phyloP scores from a whole-genome alignment of 2,888 invertebrate species.

The Tupiocoris notatus region DNA sequence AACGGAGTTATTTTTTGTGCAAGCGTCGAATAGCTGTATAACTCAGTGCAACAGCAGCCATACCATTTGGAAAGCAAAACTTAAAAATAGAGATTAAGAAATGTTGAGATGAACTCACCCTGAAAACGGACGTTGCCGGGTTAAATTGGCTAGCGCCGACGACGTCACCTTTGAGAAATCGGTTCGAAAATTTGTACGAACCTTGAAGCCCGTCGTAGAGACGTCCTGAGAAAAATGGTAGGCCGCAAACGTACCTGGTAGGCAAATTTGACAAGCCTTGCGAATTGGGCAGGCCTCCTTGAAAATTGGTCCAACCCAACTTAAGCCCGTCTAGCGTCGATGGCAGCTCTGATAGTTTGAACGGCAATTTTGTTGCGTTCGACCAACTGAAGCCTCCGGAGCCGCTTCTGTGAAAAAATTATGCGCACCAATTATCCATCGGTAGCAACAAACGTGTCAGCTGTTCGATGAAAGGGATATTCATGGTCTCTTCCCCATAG shows the following conservation, averaged over 20 bases:
- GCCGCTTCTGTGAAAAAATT: not conserved
- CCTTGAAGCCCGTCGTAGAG: slow-evolving; percentile 19
- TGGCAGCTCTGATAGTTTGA: slow-evolving; percentile 23
- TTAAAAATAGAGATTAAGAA: no score
- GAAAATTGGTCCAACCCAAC: slow-evolving; percentile 7
- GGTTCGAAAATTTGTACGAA: slow-evolving; percentile 32
- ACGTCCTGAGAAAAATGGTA: slow-evolving; percentile 25
- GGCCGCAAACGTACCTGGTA: not conserved
- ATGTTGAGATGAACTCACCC: no score
- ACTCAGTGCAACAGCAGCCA: no score
- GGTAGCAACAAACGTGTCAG: no score
- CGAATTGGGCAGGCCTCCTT: slow-evolving; percentile 2
- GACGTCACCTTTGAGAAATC: slow-evolving; percentile 29
- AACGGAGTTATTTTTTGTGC: no score
- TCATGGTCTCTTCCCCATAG: no score
- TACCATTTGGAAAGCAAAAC: no score
- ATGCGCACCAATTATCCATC: no score
- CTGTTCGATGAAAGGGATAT: no score
- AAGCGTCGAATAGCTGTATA: no score
- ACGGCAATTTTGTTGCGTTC: slow-evolving; percentile 14
- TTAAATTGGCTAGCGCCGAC: slow-evolving; percentile 17
- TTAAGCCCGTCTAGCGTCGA: slow-evolving; percentile 1
- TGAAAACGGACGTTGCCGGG: slow-evolving; percentile 13
- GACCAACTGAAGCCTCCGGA: slow-evolving; percentile 16
- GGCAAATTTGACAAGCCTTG: slow-evolving; percentile 25